A percentile compares a stretch with the other conserved stretches of the same genome.
Evolutionary conservation across 2,113 vertebrate genomes (phyloP).

Genomic region (Chaetodon trifascialis): DNA sequence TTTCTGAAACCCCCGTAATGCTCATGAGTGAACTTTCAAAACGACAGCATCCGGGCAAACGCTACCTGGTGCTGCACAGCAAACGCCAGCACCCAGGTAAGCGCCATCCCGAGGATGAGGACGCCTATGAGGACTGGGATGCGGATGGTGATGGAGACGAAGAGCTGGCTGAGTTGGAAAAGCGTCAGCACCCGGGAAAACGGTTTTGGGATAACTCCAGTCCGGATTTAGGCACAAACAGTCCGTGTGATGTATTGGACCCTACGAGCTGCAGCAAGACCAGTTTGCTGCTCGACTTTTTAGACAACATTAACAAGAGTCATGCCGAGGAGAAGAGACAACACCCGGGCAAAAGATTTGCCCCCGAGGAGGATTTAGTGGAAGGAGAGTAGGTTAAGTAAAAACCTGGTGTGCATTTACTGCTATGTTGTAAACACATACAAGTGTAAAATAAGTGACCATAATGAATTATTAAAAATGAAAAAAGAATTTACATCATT

Average conservation of each 20-base stretch:
- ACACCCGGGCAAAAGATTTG: constrained; percentile 89
- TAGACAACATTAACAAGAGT: constrained; percentile 82
- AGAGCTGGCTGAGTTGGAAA: constrained; percentile 79
- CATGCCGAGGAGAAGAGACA: constrained; percentile 88
- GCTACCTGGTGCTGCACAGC: constrained; percentile 76
- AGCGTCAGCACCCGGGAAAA: constrained; percentile 91
- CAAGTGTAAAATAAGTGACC: constrained; percentile 61
- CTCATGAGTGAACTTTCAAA: constrained; percentile 84
- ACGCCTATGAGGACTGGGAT: constrained; percentile 52
- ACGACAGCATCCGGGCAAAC: constrained; percentile 89
- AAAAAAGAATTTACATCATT: constrained; percentile 49
- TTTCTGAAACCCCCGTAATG: constrained; percentile 71
- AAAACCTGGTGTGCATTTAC: constrained; percentile 17
- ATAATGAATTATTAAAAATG: constrained; percentile 61
- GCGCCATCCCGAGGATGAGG: constrained; percentile 76
- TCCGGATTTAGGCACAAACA: constrained; percentile 74
- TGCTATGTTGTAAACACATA: constrained; percentile 64
- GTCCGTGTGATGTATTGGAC: constrained; percentile 83
- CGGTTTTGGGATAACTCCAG: constrained; percentile 80
- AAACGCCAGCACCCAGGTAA: constrained; percentile 87
- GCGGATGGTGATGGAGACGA: constrained; percentile 55
- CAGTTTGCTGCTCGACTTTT: constrained; percentile 86
- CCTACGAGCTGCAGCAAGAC: constrained; percentile 84
- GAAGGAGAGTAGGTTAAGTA: constrained; percentile 77
- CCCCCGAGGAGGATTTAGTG: constrained; percentile 78